Percentiles rank a stretch among this genome's conserved stretches.
Conservation (phyloP, 2,113 vertebrate species). For the Herpetotheres cachinnans region DNA sequence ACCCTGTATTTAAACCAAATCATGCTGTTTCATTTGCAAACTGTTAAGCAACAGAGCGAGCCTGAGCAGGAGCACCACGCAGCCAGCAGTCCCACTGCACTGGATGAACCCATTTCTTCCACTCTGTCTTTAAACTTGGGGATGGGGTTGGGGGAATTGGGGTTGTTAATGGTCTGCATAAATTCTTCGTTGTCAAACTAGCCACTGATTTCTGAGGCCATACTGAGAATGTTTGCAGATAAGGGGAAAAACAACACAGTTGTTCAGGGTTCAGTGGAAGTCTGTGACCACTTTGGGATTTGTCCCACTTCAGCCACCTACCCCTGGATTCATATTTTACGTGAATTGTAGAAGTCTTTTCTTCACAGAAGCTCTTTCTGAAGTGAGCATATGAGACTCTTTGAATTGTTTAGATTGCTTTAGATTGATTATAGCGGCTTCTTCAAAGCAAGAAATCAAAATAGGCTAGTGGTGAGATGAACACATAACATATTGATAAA, state of each 20-base stretch:
- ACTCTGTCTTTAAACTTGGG: neutral
- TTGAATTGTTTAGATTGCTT: slow-evolving; percentile 9
- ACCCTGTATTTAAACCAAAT: neutral
- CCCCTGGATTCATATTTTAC: fast-evolving
- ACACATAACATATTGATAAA: slow-evolving; percentile 36
- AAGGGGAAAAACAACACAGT: neutral
- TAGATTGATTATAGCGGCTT: neutral
- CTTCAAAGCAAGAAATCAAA: slow-evolving; percentile 38
- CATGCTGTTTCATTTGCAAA: neutral
- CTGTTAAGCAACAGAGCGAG: neutral
- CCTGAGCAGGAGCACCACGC: neutral
- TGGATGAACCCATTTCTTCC: neutral
- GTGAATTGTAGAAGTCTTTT: neutral
- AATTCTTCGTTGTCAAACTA: neutral
- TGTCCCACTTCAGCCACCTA: neutral
- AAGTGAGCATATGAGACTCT: neutral
- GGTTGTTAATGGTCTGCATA: neutral
- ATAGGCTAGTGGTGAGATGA: slow-evolving; percentile 2
- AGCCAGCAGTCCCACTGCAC: neutral
- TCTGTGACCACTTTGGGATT: neutral
- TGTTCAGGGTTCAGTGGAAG: neutral
- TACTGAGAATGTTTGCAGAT: neutral
- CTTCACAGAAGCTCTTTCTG: neutral
- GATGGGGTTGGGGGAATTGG: neutral
- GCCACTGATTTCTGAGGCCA: neutral